These are phyloP conservation scores for Clangula hyemalis DNA, from an alignment of 2,797 vertebrate species.

Conservation along the genomic window DNA sequence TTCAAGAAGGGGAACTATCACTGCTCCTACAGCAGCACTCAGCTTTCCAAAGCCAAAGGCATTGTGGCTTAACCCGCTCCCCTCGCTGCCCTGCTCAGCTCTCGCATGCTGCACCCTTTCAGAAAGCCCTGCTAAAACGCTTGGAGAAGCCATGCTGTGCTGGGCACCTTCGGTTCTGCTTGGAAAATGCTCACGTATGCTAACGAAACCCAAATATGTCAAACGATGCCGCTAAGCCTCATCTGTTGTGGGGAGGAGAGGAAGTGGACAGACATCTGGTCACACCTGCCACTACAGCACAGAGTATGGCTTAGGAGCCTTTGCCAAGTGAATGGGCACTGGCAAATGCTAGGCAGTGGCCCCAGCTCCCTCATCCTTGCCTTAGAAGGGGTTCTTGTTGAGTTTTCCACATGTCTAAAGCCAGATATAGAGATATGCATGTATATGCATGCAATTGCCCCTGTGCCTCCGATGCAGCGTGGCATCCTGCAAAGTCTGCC, in stretches of 20 bases:
- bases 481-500: fast-evolving
- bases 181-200: neutral
- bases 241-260: neutral
- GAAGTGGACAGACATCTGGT: neutral
- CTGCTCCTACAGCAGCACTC: neutral
- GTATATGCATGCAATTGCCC: neutral
- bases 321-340: neutral
- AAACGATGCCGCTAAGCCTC: neutral
- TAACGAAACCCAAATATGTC: neutral
- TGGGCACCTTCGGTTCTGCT: neutral
- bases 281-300: neutral
- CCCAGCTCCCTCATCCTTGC: neutral
- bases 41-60: neutral
- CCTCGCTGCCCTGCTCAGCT: neutral
- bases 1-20: neutral
- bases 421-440: neutral
- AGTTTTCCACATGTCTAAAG: neutral
- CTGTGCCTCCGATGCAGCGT: fast-evolving
- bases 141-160: neutral
- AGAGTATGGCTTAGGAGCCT: neutral
- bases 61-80: neutral
- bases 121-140: neutral
- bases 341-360: neutral
- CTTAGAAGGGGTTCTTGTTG: neutral
- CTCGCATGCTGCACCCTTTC: slow-evolving; percentile 11